phyloP scores from a whole-genome alignment of 2,113 vertebrate genomes.

The Hypocryptadius cinnamomeus region DNA sequence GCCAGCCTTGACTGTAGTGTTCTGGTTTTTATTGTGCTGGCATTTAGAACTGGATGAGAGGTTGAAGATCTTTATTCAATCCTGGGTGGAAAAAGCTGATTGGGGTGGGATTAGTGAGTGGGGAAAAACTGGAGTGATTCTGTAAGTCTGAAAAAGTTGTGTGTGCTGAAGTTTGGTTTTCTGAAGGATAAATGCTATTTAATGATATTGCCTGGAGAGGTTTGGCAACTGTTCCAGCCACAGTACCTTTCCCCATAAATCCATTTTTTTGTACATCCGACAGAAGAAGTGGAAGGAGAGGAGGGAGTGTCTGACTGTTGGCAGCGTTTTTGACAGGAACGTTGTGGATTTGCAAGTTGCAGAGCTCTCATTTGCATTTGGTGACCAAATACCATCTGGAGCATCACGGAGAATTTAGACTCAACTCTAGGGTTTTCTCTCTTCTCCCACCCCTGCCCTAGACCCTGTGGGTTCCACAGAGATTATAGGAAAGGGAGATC shows the following conservation, averaged over 20 bases:
- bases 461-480: neutral
- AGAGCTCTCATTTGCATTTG: neutral
- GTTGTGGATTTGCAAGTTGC: neutral
- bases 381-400: constrained; percentile 24
- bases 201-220: neutral
- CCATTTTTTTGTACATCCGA: neutral
- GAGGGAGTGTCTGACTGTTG: neutral
- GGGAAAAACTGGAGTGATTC: neutral
- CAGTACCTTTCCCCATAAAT: neutral
- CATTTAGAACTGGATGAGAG: neutral
- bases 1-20: neutral
- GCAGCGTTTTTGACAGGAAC: neutral
- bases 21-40: neutral
- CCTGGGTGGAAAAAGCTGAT: neutral
- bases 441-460: neutral
- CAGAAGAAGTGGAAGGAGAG: neutral
- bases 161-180: neutral
- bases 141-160: neutral
- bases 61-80: neutral
- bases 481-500: neutral
- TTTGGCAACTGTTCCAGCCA: neutral
- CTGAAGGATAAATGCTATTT: neutral
- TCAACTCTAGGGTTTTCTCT: neutral
- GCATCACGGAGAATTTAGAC: neutral
- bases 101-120: neutral